Conservation (phyloP, 1,140 invertebrate genomes). For the Trissolcus basalis region DNA sequence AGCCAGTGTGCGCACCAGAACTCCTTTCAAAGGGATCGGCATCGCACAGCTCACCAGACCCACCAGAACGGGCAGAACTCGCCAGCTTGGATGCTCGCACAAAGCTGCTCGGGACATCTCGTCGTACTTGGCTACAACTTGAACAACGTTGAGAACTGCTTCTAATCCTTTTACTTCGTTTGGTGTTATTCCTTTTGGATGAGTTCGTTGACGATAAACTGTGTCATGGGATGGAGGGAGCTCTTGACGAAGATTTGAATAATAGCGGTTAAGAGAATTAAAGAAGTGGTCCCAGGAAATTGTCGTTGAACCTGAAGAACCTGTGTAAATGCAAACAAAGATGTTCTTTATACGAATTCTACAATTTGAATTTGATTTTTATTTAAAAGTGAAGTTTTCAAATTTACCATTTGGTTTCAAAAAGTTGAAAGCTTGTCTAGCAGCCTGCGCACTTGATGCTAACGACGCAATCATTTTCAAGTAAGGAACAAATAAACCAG, state of each 20-base stretch:
- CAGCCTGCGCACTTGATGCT: conserved; percentile 83
- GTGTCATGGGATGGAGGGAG: conserved; percentile 79
- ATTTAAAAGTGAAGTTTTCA: too few species aligned
- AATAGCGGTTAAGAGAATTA: conserved; percentile 86
- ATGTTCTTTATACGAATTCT: too few species aligned
- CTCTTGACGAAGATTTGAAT: conserved; percentile 82
- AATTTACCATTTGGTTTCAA: conserved; percentile 83
- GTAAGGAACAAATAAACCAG: conserved; percentile 90
- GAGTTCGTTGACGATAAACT: conserved; percentile 79
- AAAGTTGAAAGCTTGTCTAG: conserved; percentile 89
- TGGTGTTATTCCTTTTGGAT: conserved; percentile 84
- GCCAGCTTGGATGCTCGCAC: conserved; percentile 91
- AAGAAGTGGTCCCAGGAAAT: conserved; percentile 95
- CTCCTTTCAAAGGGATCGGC: conserved; percentile 89
- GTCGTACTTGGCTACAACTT: conserved; percentile 86
- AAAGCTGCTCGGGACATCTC: conserved; percentile 86
- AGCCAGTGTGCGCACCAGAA: conserved; percentile 85
- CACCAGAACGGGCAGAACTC: conserved; percentile 85
- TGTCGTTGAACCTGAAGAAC: conserved; percentile 74
- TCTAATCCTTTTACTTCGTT: conserved; percentile 92
- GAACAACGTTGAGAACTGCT: conserved; percentile 86
- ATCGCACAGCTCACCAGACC: conserved; percentile 90
- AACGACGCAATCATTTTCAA: conserved; percentile 90
- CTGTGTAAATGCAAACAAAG: too few species aligned
- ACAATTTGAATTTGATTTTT: too few species aligned